Evolutionary conservation across 2,113 vertebrate species (phyloP), one percentile per base, ranked within the genome.

Genomic region (Bos indicus): DNA sequence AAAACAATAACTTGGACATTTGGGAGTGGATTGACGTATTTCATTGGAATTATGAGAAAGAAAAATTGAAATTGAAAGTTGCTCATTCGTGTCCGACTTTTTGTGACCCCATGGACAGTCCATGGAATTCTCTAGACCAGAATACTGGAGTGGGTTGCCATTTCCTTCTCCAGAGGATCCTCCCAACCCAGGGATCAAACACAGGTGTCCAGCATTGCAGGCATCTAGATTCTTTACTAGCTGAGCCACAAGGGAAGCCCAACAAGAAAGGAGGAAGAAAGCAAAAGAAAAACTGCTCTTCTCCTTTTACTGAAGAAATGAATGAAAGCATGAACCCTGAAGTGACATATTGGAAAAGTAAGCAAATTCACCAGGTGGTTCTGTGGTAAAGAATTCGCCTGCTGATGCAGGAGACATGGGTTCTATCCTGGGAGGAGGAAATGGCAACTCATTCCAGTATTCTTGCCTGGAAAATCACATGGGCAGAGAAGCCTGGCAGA

Each of bases 1-100:
- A 86, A 92, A 87, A 16, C 19, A 12, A 26, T 54, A 52, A 33
- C 60, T 30, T n/a, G 54, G 95, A 94, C 12, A 60, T 80, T 64
- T 67, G 56, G 43, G 7, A 64, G 57, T 36, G 7, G 28, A 84
- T 26, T 48, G 25, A 80, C 12, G n/a, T 21, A 52, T 67, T 86
- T 54, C 28, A 57, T 33, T 92, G 36, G 21, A 84, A 86, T 64
- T 90, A 67, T 86, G 6, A 71, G 19, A 71, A 36, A 71, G 5
- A 36, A 71, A 71, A 71, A 12, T 10, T 40, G 67, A 60, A 28
- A 60, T 2, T 28, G 59, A 40, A 71, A 40, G 10, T 71, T 1
- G 0, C n/a, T 40, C n/a, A 71, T 19, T 40, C 2, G 0, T 71
- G n/a, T 71, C 19, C 0, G 1, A 40, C 67, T 71, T n/a, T 71